Evolutionary conservation across 2,888 invertebrate genomes (phyloP).

Genomic region (Protodeltote pygarga): DNA sequence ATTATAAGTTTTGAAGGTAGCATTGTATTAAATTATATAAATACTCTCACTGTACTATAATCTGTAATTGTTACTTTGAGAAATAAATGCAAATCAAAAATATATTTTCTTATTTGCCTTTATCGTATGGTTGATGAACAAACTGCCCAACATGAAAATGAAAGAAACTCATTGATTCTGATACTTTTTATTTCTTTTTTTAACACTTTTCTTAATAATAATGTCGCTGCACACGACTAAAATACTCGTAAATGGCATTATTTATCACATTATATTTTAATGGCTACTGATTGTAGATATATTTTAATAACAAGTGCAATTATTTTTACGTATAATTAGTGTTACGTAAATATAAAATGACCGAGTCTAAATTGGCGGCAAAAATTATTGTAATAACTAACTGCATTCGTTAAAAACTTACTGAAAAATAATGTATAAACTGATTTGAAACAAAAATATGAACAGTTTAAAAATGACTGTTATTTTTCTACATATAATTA

Average conservation of each 20-base stretch:
- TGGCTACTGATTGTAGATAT: slow-evolving; percentile 47
- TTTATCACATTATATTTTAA: slow-evolving; percentile 72
- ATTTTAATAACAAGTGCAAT: slow-evolving; percentile 29
- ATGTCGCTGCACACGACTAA: slow-evolving; percentile 55
- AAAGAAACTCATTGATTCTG: slow-evolving; percentile 26
- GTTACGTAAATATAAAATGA: background rate
- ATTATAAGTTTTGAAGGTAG: slow-evolving; percentile 40
- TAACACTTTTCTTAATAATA: slow-evolving; percentile 50
- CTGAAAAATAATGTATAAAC: background rate
- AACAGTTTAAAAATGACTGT: slow-evolving; percentile 18
- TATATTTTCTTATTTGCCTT: slow-evolving; percentile 21
- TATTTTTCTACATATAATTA: slow-evolving; percentile 6
- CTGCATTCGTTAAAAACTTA: slow-evolving; percentile 20
- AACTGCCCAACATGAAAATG: background rate
- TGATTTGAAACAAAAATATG: slow-evolving; percentile 14
- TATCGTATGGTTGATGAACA: too few species aligned
- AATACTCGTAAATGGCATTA: slow-evolving; percentile 79
- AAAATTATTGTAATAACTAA: slow-evolving; percentile 5
- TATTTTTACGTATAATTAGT: slow-evolving; percentile 7
- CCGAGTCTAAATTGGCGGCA: slow-evolving; percentile 1
- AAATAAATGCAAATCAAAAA: slow-evolving; percentile 58
- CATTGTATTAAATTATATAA: slow-evolving; percentile 42
- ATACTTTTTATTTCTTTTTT: slow-evolving; percentile 51
- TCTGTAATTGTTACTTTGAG: slow-evolving; percentile 53
- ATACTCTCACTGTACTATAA: slow-evolving; percentile 59